Base-by-base conservation (phyloP, 1,140 invertebrate genomes). In the Drosophila carrolli region DNA sequence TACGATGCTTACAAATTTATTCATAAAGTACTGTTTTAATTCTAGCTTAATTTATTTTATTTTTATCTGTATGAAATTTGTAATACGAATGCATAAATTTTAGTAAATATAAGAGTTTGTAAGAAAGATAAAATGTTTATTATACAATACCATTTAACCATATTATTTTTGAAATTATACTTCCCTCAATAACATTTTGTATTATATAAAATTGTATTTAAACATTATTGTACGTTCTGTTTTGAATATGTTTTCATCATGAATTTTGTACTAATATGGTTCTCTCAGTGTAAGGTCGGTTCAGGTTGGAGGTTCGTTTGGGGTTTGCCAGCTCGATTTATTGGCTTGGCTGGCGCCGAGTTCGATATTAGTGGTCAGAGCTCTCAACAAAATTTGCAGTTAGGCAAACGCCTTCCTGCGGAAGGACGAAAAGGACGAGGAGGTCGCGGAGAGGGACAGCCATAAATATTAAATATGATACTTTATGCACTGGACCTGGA, bases 381-480 rank as follows among this genome's bases (percentile, higher is more conserved):
- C 77, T 70, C 81, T 72, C 66, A 73, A 59, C 56, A 74, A 63
- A 84, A 67, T 80, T 65, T 57, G 58, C 65, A 9, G 60, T 43
- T 68, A 51, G 65, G 46, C 59, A 50, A 65, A 41, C 32, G 65
- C 41, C 63, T 50, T 57, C 54, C 48, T 51, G 48, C 27, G 29
- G 27, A 35, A 51, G 27, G 29, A 51, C n/a, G 48, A 16, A 50
- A 16, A 55, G 65, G 58, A 62, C 10, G 19, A 55, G 46, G 40
- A 35, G 43, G 43, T 13, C 11, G 47, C 10, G 32, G 54, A 19
- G 38, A 11, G 51, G 72, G 67, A 68, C 75, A 51, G 65, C 68
- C 80, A 91, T 91, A 91, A 91, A 91, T 91, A 88, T 91, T 91
- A 91, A 88, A 91, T 91, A 83, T 91, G 88, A 91, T 91, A 91